These are phyloP conservation scores for Pseudomyrmex pallidus DNA, from an alignment of 1,140 invertebrate genomes.

Conservation along the genomic window DNA sequence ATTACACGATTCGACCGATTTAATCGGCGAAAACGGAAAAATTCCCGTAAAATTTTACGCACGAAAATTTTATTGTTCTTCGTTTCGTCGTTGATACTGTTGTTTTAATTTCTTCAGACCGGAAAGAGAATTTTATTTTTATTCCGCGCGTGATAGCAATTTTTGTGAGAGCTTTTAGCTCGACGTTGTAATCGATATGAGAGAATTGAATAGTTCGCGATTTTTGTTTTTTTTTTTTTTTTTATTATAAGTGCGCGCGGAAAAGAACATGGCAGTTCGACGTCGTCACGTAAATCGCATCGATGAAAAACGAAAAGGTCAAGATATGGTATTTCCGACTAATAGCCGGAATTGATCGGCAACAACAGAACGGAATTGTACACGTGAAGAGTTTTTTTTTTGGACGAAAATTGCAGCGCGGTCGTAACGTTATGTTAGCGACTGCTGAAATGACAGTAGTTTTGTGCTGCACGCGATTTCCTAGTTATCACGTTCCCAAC, in stretches of 20 bases:
- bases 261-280: background rate
- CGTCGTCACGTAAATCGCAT: background rate
- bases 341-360: constrained; percentile 27
- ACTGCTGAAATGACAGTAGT: constrained; percentile 36
- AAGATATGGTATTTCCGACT: constrained; percentile 30
- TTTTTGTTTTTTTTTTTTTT: constrained; percentile 1
- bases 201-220: background rate
- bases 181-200: background rate
- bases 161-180: background rate
- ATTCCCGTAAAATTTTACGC: background rate
- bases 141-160: background rate
- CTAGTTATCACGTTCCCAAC: constrained; percentile 47
- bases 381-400: background rate
- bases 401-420: constrained; percentile 22
- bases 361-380: background rate
- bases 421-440: constrained; percentile 21
- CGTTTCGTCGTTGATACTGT: no score
- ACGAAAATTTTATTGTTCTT: no score
- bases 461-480: constrained; percentile 45
- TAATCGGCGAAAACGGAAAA: background rate
- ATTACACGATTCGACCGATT: constrained; percentile 1
- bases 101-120: no score
- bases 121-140: no score
- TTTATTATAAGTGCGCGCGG: no score
- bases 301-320: constrained; percentile 30